Percentiles rank a stretch among this genome's conserved stretches.
These are phyloP conservation scores for Tenthredo livida DNA, from an alignment of 2,888 invertebrate species.

Conservation along the genomic window DNA sequence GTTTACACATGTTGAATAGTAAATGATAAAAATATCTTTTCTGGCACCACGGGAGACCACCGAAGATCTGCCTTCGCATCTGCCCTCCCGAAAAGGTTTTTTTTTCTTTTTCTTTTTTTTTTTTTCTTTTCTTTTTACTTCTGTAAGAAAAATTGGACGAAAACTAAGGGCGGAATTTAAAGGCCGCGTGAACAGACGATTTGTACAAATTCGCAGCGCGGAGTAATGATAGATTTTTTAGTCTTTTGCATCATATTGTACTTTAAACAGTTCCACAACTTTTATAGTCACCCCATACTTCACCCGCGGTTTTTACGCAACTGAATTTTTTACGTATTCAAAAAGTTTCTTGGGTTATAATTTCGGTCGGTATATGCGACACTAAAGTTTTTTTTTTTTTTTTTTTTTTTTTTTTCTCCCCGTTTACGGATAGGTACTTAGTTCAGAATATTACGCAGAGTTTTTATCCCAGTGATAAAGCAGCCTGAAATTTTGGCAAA, in stretches of 20 bases:
- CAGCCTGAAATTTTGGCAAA: background rate
- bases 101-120: background rate
- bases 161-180: background rate
- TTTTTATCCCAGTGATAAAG: background rate
- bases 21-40: constrained; percentile 45
- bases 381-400: background rate
- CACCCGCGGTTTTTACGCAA: background rate
- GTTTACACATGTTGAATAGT: constrained; percentile 22
- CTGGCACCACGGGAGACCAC: constrained; percentile 39
- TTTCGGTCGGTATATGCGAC: constrained; percentile 3
- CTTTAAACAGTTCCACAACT: background rate
- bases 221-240: background rate
- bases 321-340: background rate
- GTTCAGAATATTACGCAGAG: background rate
- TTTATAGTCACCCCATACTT: background rate
- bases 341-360: constrained; percentile 3
- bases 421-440: background rate
- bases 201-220: background rate
- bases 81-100: background rate
- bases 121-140: background rate
- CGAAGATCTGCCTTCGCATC: constrained; percentile 19
- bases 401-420: too few relatives aligned
- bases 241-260: constrained; percentile 3
- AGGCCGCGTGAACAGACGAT: background rate
- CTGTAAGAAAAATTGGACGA: background rate